These are phyloP conservation scores for Ectropis crepuscularia DNA, from an alignment of 2,888 invertebrate species.

Conservation along the genomic window DNA sequence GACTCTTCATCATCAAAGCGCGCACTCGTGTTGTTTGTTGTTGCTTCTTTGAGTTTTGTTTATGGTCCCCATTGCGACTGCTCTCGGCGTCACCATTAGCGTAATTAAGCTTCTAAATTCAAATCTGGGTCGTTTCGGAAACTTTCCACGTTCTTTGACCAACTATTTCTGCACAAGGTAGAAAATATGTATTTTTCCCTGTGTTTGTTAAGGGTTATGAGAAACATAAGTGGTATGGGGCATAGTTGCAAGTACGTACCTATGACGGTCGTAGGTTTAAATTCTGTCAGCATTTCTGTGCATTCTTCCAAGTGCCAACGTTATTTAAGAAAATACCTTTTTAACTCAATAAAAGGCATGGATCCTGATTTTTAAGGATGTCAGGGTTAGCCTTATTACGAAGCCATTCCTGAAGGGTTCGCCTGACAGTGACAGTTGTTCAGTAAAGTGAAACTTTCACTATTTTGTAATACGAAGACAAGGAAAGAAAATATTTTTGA, in stretches of 20 bases:
- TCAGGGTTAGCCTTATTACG: too few species aligned
- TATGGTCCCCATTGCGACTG: constrained; percentile 16
- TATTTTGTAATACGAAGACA: too few species aligned
- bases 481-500: too few species aligned
- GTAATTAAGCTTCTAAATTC: constrained; percentile 33
- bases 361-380: too few species aligned
- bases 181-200: not conserved
- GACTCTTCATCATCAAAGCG: constrained; percentile 11
- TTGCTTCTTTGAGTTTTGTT: constrained; percentile 24
- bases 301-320: too few species aligned
- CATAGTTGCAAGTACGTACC: too few species aligned
- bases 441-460: too few species aligned
- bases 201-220: too few species aligned
- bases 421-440: too few species aligned
- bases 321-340: not conserved
- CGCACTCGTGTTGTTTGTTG: constrained; percentile 5
- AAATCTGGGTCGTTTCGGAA: constrained; percentile 19
- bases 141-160: constrained; percentile 30
- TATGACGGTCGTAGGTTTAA: too few species aligned
- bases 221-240: not conserved
- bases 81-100: constrained; percentile 35
- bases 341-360: not conserved
- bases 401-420: too few species aligned
- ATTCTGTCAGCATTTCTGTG: too few species aligned
- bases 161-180: not conserved